A percentile compares a stretch with the other conserved stretches of the same genome.
These are phyloP conservation scores for Chelonus formosanus DNA, from an alignment of 2,888 invertebrate species.

Conservation along the genomic window DNA sequence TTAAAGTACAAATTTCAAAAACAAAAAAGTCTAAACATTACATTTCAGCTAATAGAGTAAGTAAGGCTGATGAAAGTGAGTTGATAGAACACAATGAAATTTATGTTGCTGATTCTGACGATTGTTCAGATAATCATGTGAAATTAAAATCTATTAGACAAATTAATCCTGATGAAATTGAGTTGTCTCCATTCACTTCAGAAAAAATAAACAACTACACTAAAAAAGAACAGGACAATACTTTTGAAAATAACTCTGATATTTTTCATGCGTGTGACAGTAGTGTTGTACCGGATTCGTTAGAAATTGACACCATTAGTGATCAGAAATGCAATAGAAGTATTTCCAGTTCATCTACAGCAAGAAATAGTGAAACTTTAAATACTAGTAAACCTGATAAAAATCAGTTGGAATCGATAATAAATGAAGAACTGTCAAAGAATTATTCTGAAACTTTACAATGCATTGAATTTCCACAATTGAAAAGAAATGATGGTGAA, in stretches of 20 bases:
- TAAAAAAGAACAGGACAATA: background rate
- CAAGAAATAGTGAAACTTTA: too few relatives aligned
- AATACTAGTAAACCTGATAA: background rate
- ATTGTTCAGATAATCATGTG: constrained; percentile 53
- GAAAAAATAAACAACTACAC: background rate
- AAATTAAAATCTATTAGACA: constrained; percentile 56
- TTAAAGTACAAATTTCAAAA: constrained; percentile 10
- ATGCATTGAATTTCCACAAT: too few relatives aligned
- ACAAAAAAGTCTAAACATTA: constrained; percentile 30
- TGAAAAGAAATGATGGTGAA: background rate
- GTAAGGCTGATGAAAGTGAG: constrained; percentile 31
- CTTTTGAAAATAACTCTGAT: background rate
- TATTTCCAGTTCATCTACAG: too few relatives aligned
- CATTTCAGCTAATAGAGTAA: constrained; percentile 28
- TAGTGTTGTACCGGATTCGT: constrained; percentile 57
- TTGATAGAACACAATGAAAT: constrained; percentile 52
- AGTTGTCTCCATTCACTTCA: constrained; percentile 11
- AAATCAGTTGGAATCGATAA: background rate
- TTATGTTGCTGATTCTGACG: constrained; percentile 59
- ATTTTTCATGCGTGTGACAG: constrained; percentile 42
- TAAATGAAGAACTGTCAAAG: too few relatives aligned
- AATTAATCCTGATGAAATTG: constrained; percentile 56
- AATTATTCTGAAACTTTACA: too few relatives aligned
- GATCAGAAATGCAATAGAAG: background rate
- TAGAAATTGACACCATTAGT: constrained; percentile 46